A percentile compares a stretch with the other conserved stretches of the same genome.
Evolutionary conservation across 2,888 invertebrate species (phyloP).

Genomic region (Cephus sareptanus): DNA sequence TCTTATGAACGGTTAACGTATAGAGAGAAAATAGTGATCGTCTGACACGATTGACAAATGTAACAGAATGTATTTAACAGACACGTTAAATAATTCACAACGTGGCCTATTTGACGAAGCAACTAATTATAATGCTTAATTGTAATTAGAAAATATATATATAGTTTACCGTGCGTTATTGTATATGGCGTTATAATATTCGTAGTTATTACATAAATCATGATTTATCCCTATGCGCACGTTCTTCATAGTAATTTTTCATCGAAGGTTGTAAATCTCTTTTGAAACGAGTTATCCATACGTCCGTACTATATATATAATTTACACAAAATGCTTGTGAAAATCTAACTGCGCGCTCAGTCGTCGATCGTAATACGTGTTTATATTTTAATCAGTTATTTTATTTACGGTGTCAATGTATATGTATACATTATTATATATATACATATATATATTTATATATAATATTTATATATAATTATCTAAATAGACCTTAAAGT

Average conservation of each 20-base stretch:
- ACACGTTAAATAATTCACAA: neutral
- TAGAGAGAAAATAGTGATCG: neutral
- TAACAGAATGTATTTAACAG: neutral
- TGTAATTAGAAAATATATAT: neutral
- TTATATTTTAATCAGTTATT: conserved; percentile 28
- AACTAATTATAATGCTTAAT: neutral
- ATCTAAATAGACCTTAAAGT: conserved; percentile 34
- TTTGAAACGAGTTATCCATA: conserved; percentile 28
- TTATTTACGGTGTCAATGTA: conserved; percentile 15
- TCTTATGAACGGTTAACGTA: neutral
- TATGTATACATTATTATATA: conserved; percentile 17
- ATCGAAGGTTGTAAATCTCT: conserved; percentile 18
- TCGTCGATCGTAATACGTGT: conserved; percentile 35
- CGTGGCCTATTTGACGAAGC: neutral
- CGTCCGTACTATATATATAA: conserved; percentile 28
- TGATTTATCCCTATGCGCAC: conserved; percentile 1
- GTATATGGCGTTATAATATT: neutral
- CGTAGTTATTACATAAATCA: neutral
- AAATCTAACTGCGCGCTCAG: conserved; percentile 33
- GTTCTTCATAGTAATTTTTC: conserved; percentile 8
- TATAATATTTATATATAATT: conserved; percentile 33
- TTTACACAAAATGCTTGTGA: conserved; percentile 35
- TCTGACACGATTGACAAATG: neutral
- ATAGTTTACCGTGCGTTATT: neutral
- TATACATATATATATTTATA: conserved; percentile 37